Conservation (phyloP, 2,888 invertebrate species). For the Pemphredon lugubris region DNA sequence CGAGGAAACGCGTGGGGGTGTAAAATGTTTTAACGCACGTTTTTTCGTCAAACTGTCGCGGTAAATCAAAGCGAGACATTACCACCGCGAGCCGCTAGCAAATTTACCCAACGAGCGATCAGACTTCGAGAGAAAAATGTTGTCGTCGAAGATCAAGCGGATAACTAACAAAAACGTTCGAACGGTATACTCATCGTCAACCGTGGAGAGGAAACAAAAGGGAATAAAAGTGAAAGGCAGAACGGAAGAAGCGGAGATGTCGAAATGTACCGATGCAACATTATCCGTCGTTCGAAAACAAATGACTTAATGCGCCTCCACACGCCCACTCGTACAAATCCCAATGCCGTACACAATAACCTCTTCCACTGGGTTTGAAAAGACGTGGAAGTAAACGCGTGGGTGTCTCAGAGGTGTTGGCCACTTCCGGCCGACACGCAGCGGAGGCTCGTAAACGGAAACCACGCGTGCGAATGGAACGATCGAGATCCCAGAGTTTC, state of each 20-base stretch:
- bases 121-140: no score
- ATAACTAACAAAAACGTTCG: no score
- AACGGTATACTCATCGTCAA: neutral
- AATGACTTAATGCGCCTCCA: constrained; percentile 45
- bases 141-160: no score
- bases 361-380: constrained; percentile 1
- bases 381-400: constrained; percentile 24
- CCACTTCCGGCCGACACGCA: constrained; percentile 34
- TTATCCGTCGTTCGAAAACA: constrained; percentile 38
- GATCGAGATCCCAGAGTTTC: neutral
- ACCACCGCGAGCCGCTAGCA: neutral
- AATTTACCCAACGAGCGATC: no score
- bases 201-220: neutral
- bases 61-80: neutral
- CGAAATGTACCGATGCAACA: constrained; percentile 43
- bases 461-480: constrained; percentile 29
- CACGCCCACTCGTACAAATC: constrained; percentile 31
- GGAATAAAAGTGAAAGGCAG: constrained; percentile 47
- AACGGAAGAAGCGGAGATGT: constrained; percentile 49
- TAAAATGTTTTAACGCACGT: constrained; percentile 27
- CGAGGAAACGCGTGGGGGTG: constrained; percentile 57
- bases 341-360: constrained; percentile 21
- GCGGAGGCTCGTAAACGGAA: constrained; percentile 20
- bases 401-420: constrained; percentile 47
- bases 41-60: constrained; percentile 9